Conservation (phyloP, 2,113 vertebrate species). For the Scomber scombrus region DNA sequence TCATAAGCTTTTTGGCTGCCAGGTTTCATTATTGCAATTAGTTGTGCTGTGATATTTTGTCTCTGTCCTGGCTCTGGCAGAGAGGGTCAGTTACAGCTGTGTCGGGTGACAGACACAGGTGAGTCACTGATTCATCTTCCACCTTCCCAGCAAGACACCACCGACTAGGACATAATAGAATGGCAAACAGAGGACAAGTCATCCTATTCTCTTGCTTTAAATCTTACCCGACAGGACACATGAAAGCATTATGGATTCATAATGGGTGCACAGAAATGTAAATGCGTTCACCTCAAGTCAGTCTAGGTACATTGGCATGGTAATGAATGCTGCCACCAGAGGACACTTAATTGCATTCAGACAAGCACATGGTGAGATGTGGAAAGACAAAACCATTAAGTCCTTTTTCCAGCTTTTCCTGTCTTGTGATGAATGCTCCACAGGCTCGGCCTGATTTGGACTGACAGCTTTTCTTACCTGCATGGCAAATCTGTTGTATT, state of each 20-base stretch:
- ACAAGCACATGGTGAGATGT: conserved; percentile 51
- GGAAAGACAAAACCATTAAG: conserved; percentile 70
- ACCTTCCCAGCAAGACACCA: conserved; percentile 20
- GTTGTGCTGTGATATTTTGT: conserved; percentile 42
- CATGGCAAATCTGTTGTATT: conserved; percentile 51
- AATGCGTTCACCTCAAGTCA: conserved; percentile 53
- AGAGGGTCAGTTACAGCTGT: conserved; percentile 29
- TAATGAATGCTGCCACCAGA: conserved; percentile 58
- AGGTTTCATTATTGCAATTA: conserved; percentile 13
- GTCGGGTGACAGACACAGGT: conserved; percentile 31
- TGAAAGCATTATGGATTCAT: conserved; percentile 32
- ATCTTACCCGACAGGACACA: conserved; percentile 4
- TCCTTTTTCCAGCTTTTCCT: conserved; percentile 54
- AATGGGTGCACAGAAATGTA: conserved; percentile 39
- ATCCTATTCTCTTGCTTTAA: conserved; percentile 7
- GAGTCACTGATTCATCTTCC: conserved; percentile 28
- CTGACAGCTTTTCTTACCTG: conserved; percentile 70
- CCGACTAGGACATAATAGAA: conserved; percentile 11
- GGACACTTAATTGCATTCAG: conserved; percentile 61
- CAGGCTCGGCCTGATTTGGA: conserved; percentile 63
- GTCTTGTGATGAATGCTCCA: conserved; percentile 53
- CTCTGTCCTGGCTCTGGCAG: conserved; percentile 39
- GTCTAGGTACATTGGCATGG: conserved; percentile 31
- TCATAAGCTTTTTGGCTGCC: conserved; percentile 14
- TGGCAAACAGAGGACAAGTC: conserved; percentile 61